Evolutionary conservation across 2,113 vertebrate species (phyloP).

Genomic region (Willisornis vidua): DNA sequence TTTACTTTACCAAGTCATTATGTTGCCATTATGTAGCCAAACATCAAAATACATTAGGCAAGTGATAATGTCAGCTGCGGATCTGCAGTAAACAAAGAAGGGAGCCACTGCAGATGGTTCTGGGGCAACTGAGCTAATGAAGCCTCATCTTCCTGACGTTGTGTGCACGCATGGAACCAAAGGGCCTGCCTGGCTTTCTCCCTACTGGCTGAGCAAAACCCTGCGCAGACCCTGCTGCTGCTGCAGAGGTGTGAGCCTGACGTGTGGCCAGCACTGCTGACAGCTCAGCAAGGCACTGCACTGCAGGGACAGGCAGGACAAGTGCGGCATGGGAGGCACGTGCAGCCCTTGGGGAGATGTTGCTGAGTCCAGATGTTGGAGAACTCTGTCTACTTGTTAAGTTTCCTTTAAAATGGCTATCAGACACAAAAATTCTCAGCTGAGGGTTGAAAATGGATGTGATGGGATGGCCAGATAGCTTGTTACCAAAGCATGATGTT

Average conservation of each 20-base stretch:
- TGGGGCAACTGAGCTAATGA: neutral
- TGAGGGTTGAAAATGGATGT: neutral
- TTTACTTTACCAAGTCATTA: neutral
- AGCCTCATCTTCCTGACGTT: accelerated
- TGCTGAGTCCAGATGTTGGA: neutral
- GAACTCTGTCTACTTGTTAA: neutral
- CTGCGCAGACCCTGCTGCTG: accelerated
- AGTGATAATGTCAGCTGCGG: neutral
- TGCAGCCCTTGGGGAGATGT: accelerated
- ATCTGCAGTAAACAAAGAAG: neutral
- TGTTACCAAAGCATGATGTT: neutral
- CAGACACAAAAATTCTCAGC: neutral
- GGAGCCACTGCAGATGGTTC: neutral
- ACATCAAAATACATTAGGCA: neutral
- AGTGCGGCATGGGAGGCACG: accelerated
- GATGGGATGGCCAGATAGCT: neutral
- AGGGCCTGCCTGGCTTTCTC: neutral
- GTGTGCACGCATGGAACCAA: accelerated
- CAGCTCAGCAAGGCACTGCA: accelerated
- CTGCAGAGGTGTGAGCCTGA: accelerated
- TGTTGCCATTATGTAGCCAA: neutral
- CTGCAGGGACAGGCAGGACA: accelerated
- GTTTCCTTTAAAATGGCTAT: neutral
- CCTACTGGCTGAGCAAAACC: neutral
- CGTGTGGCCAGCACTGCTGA: accelerated